These are phyloP conservation scores for Eupeodes corollae DNA, from an alignment of 1,140 invertebrate species.

Conservation along the genomic window DNA sequence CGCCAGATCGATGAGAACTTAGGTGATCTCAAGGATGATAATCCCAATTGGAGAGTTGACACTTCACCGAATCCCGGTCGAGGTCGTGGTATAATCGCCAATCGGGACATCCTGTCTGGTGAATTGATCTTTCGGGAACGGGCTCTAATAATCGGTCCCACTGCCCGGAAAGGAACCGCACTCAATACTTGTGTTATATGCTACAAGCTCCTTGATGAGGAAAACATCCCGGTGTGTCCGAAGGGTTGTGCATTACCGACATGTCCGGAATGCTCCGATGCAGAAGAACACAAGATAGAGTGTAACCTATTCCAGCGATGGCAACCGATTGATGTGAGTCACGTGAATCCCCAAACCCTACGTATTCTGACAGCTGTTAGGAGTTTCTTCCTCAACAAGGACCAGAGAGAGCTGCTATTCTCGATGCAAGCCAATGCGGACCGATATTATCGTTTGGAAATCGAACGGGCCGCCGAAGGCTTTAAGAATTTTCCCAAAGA, in stretches of 20 bases:
- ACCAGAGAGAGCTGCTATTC: slow-evolving; percentile 43
- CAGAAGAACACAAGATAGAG: slow-evolving; percentile 43
- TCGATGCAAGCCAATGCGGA: slow-evolving; percentile 45
- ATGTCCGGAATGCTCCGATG: slow-evolving; percentile 45
- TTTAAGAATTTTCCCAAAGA: slow-evolving; percentile 45
- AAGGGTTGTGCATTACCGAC: slow-evolving; percentile 35
- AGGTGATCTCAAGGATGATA: slow-evolving; percentile 13
- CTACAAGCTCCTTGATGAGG: slow-evolving; percentile 17
- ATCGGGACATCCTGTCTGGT: slow-evolving; percentile 46
- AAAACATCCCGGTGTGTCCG: slow-evolving; percentile 35
- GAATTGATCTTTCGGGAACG: slow-evolving; percentile 57
- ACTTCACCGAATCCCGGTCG: slow-evolving; percentile 48
- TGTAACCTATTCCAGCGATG: slow-evolving; percentile 46
- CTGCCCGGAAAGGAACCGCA: slow-evolving; percentile 19
- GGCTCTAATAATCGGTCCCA: slow-evolving; percentile 52
- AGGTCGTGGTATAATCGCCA: slow-evolving; percentile 55
- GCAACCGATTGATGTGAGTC: slow-evolving; percentile 39
- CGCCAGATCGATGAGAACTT: slow-evolving; percentile 22
- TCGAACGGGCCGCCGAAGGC: slow-evolving; percentile 46
- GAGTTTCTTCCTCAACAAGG: slow-evolving; percentile 42
- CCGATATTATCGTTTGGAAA: slow-evolving; percentile 44
- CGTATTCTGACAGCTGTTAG: slow-evolving; percentile 49
- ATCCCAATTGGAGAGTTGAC: slow-evolving; percentile 37
- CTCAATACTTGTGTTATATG: slow-evolving; percentile 25
- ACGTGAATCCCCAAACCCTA: slow-evolving; percentile 40